Percentiles rank a stretch among this genome's conserved stretches.
Evolutionary conservation across 1,140 invertebrate genomes (phyloP).

Genomic region (Drosophila guanche): DNA sequence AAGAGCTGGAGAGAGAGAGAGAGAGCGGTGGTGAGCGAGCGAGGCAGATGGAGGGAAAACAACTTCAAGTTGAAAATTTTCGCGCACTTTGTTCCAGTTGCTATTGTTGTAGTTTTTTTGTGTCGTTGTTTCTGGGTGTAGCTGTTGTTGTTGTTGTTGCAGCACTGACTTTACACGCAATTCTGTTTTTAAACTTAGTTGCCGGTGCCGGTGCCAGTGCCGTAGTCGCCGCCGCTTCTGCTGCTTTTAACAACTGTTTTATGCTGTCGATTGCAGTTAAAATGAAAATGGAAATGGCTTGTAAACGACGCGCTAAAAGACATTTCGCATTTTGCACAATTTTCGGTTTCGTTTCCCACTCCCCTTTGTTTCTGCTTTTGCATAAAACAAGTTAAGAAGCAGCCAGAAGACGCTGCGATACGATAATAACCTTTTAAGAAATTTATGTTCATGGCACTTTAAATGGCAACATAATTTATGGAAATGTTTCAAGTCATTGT

Average conservation of each 20-base stretch:
- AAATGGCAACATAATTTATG: constrained; percentile 53
- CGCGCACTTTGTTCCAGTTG: constrained; percentile 50
- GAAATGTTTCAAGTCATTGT: constrained; percentile 8
- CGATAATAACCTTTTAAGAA: constrained; percentile 48
- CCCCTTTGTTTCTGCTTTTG: constrained; percentile 15
- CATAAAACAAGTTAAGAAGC: constrained; percentile 38
- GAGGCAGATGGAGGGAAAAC: constrained; percentile 14
- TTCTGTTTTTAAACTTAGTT: constrained; percentile 48
- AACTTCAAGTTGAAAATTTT: constrained; percentile 45
- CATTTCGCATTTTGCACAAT: constrained; percentile 60
- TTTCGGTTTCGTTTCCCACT: constrained; percentile 23
- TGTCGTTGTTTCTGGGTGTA: background rate
- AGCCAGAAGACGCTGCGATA: constrained; percentile 11
- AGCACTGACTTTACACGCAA: constrained; percentile 68
- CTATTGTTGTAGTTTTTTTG: constrained; percentile 14
- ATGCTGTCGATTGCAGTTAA: constrained; percentile 76
- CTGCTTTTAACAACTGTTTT: constrained; percentile 63
- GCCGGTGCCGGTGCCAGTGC: too few relatives aligned
- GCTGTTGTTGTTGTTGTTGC: constrained; percentile 16
- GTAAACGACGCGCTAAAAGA: constrained; percentile 74
- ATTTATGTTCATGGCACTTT: constrained; percentile 53
- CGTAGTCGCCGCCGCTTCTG: constrained; percentile 1
- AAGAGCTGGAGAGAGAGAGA: constrained; percentile 5
- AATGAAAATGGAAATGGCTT: constrained; percentile 70
- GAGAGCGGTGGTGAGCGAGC: background rate